phyloP scores from a whole-genome alignment of 2,797 vertebrate species.

The Mormyrops boulengeri region DNA sequence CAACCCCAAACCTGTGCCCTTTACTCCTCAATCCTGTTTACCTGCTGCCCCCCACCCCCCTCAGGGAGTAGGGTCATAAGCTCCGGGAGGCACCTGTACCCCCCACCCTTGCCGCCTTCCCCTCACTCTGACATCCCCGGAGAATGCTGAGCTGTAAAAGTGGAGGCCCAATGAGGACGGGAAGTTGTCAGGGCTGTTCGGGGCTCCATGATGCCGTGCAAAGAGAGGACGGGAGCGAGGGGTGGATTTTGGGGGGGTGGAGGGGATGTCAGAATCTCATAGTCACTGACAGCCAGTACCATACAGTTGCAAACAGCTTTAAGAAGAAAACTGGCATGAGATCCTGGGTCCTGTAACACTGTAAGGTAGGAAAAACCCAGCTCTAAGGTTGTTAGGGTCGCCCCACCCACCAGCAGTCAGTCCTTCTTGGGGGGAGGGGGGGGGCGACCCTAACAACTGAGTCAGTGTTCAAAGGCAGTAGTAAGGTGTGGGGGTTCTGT shows the following conservation, averaged over 20 bases:
- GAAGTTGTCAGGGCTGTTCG: not conserved
- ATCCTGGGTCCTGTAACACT: not conserved
- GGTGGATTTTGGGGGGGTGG: not conserved
- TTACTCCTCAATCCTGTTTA: not conserved
- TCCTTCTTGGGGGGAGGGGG: no score
- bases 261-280: not conserved
- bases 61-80: not conserved
- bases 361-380: not conserved
- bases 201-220: not conserved
- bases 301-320: not conserved
- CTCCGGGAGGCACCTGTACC: not conserved
- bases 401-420: no score
- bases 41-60: not conserved
- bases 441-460: not conserved
- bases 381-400: not conserved
- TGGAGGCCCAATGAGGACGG: not conserved
- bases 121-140: not conserved
- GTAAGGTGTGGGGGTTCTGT: not conserved
- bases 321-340: no score
- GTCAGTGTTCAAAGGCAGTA: not conserved
- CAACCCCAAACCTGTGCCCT: not conserved
- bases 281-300: not conserved
- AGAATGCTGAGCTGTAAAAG: not conserved
- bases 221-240: not conserved
- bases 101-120: not conserved